A percentile compares a stretch with the other conserved stretches of the same genome.
Conservation (phyloP, 2,888 invertebrate species). For the Invenusta paracnida region DNA sequence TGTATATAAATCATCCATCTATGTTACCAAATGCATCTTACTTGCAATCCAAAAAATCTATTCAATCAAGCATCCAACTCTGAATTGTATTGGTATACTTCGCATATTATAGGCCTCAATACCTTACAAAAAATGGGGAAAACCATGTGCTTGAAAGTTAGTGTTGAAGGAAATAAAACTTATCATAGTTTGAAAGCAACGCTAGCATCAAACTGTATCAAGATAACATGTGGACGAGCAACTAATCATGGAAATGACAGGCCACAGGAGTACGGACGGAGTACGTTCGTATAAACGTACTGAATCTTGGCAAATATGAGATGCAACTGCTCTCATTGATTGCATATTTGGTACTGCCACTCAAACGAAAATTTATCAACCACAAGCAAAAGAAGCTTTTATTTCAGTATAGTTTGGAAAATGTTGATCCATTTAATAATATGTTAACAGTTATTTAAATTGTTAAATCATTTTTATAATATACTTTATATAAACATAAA, state of each 20-base stretch:
- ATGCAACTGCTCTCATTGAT: neutral
- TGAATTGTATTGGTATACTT: neutral
- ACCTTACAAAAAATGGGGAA: constrained; percentile 34
- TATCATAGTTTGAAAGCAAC: constrained; percentile 21
- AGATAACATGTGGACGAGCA: neutral
- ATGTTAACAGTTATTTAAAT: no score
- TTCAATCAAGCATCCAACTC: neutral
- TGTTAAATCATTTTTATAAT: no score
- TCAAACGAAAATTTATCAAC: neutral
- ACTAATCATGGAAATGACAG: constrained; percentile 14
- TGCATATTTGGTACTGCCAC: neutral
- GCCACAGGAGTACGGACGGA: neutral
- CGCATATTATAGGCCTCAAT: neutral
- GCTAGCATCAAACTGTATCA: neutral
- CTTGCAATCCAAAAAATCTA: neutral
- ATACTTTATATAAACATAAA: no score
- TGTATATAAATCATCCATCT: neutral
- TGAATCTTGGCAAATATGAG: no score
- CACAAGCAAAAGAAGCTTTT: neutral
- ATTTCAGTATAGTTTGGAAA: no score
- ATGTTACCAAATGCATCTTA: neutral
- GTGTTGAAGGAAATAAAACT: constrained; percentile 11
- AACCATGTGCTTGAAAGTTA: neutral
- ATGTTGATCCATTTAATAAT: no score
- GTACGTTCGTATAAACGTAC: neutral